Evolutionary conservation across 2,113 vertebrate genomes (phyloP).

Genomic region (Tetrax tetrax): DNA sequence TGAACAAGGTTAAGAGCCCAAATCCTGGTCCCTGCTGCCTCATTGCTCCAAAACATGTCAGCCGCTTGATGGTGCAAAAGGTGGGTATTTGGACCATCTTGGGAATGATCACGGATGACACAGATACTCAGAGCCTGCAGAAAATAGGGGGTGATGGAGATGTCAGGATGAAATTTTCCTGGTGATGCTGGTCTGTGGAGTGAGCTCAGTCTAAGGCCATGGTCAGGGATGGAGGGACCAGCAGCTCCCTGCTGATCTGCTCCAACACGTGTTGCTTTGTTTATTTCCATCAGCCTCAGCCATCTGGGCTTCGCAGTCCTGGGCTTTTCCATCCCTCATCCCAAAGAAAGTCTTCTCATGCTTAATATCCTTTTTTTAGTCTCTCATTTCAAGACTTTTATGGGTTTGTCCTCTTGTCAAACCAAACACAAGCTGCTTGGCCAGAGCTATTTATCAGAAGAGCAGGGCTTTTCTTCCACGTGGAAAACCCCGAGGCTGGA

Average conservation of each 20-base stretch:
- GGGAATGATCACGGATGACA: not conserved
- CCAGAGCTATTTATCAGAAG: not conserved
- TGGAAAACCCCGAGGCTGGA: not conserved
- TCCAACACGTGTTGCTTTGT: not conserved
- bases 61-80: not conserved
- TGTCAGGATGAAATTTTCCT: too few species aligned
- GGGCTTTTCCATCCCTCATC: not conserved
- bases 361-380: not conserved
- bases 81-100: not conserved
- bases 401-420: not conserved
- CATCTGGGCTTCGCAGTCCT: rapidly evolving
- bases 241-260: not conserved
- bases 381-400: not conserved
- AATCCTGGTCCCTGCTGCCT: not conserved
- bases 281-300: not conserved
- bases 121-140: not conserved
- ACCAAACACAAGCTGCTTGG: not conserved
- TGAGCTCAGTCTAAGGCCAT: rapidly evolving
- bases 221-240: not conserved
- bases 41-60: not conserved
- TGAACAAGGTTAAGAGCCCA: not conserved
- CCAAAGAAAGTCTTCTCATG: not conserved
- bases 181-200: not conserved
- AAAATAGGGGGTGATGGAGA: not conserved
- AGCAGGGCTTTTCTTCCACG: not conserved